Base-by-base conservation (phyloP, 2,113 vertebrate genomes). In the Hippocampus guttulatus region DNA sequence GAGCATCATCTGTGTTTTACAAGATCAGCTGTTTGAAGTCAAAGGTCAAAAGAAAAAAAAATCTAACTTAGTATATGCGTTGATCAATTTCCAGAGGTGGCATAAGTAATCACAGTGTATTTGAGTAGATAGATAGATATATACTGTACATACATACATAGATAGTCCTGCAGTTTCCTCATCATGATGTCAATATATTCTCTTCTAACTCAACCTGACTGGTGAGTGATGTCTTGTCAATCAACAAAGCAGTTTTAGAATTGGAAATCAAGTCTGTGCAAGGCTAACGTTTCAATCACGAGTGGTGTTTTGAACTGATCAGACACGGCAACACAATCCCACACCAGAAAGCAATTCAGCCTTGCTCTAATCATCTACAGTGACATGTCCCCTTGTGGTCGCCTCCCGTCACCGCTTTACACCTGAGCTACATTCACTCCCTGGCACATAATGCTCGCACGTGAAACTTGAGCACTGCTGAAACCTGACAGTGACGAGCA, bases 401-500 rank as follows among this genome's bases (percentile, higher is more conserved):
- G n/a, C 66, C 49, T 30, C 69, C 55, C 70, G 70, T 74, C 61
- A 70, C 64, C 65, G 41, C 15, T 80, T 83, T 62, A 84, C 81
- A 77, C 64, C 23, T 43, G 25, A 81, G 77, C 20, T 18, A 45
- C 68, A 71, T 81, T 68, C 63, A 77, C 61, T 62, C n/a, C 60
- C 74, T 3, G 64, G n/a, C n/a, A 47, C 2, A 27, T 65, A 47
- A 63, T 63, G 61, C 55, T 52, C 65, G 85, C 85, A 87, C 69
- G 72, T 70, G 87, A 90, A 75, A 85, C 85, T 63, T 45, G 68
- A 33, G 57, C 38, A 40, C 20, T 71, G 69, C 62, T 87, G 86
- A 86, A 85, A 89, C 85, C 85, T 79, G 87, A 85, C 85, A 84
- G 85, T 64, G 74, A 66, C 45, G 70, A 49, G 66, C 51, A 40